Percentiles rank a stretch among this genome's conserved stretches.
Evolutionary conservation across 2,797 vertebrate species (phyloP).

Genomic region (Sebastiscus albofasciatus): DNA sequence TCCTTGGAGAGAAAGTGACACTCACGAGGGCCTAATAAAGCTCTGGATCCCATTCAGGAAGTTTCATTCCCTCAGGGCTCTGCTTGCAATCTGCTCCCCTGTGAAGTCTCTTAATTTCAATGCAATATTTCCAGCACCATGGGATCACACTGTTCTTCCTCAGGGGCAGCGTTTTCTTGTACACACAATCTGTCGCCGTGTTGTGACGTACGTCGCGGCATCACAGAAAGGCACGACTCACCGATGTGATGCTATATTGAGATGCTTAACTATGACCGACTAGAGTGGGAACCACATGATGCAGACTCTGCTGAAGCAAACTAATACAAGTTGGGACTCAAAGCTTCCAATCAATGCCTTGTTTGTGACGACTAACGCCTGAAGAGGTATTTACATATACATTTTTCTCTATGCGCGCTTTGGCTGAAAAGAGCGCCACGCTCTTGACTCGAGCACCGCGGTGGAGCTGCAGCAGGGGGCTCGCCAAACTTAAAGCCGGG

Average conservation of each 20-base stretch:
- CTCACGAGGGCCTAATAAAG: slow-evolving; percentile 49
- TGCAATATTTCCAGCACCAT: slow-evolving; percentile 49
- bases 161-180: slow-evolving; percentile 43
- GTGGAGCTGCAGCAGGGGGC: not conserved
- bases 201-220: slow-evolving; percentile 19
- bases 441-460: not conserved
- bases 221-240: not conserved
- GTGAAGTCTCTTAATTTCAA: slow-evolving; percentile 59
- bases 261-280: not conserved
- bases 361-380: not conserved
- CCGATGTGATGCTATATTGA: not conserved
- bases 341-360: not conserved
- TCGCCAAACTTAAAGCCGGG: not conserved
- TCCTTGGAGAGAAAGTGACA: slow-evolving; percentile 44
- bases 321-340: not conserved
- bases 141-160: slow-evolving; percentile 48
- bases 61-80: slow-evolving; percentile 46
- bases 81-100: slow-evolving; percentile 62
- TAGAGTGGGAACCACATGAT: not conserved
- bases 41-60: slow-evolving; percentile 45
- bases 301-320: not conserved
- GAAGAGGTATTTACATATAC: not conserved
- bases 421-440: not conserved
- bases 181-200: slow-evolving; percentile 52
- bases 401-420: not conserved